Evolutionary conservation across 2,113 vertebrate genomes (phyloP).

Genomic region (Irena cyanogastra): DNA sequence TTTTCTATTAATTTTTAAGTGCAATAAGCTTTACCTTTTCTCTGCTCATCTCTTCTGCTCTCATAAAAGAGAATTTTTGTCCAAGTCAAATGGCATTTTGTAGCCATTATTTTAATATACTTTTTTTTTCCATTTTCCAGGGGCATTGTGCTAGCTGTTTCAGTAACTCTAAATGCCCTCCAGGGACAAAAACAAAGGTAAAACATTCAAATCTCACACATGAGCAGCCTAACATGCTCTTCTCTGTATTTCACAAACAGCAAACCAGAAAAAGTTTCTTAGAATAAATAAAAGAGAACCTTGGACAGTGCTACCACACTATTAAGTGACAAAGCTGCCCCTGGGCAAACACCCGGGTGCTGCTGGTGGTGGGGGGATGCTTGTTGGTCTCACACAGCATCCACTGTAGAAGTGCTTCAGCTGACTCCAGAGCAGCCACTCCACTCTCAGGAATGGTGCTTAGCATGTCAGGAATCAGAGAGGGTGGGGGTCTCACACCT

Average conservation of each 20-base stretch:
- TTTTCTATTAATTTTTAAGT: background rate
- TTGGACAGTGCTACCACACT: background rate
- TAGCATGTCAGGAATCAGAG: no score
- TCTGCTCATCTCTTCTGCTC: background rate
- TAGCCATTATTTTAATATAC: background rate
- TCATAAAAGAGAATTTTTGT: background rate
- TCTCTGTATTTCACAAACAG: background rate
- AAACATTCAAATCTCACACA: background rate
- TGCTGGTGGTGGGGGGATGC: background rate
- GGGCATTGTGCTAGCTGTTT: slow-evolving; percentile 76
- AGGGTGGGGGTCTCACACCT: background rate
- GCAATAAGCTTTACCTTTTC: background rate
- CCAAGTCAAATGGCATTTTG: background rate
- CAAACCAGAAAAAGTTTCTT: background rate
- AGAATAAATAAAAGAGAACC: background rate
- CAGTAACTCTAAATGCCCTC: slow-evolving; percentile 68
- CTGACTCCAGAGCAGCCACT: background rate
- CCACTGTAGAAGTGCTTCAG: background rate
- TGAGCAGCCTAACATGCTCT: background rate
- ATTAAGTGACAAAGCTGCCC: background rate
- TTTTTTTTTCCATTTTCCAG: slow-evolving; percentile 48
- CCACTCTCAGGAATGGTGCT: background rate
- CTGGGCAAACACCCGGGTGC: background rate
- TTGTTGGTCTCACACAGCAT: background rate
- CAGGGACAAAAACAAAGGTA: slow-evolving; percentile 80